Conservation (phyloP, 2,113 vertebrate species). For the Dicrurus megarhynchus region DNA sequence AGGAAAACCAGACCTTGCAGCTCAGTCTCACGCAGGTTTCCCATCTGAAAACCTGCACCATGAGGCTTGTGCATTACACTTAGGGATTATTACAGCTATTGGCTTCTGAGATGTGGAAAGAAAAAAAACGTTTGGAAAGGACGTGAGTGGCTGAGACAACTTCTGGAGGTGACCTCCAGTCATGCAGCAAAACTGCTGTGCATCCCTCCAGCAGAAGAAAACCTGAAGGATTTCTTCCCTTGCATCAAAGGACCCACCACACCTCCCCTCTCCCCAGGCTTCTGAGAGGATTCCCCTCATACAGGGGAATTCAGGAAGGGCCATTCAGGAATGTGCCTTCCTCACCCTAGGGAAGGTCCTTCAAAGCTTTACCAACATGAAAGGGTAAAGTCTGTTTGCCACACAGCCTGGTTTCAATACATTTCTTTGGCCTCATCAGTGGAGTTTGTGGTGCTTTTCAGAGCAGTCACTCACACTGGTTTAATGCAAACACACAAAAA, state of each 20-base stretch:
- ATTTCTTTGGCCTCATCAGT: background rate
- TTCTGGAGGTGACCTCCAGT: background rate
- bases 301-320: accelerated
- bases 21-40: background rate
- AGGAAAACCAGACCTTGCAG: background rate
- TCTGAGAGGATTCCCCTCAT: background rate
- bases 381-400: background rate
- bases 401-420: background rate
- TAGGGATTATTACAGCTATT: background rate
- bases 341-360: background rate
- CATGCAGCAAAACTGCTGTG: background rate
- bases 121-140: background rate
- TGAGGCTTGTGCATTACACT: background rate
- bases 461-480: background rate
- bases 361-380: background rate
- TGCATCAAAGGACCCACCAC: background rate
- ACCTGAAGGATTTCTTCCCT: background rate
- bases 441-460: background rate
- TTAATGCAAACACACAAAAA: background rate
- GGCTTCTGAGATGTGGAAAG: background rate
- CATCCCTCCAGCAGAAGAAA: background rate
- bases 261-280: background rate
- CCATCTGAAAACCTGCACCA: background rate
- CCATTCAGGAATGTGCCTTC: background rate
- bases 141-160: background rate